Evolutionary conservation across 1,140 invertebrate genomes (phyloP), one percentile per base, ranked within the genome.

Genomic region (Brachionus rubens): DNA sequence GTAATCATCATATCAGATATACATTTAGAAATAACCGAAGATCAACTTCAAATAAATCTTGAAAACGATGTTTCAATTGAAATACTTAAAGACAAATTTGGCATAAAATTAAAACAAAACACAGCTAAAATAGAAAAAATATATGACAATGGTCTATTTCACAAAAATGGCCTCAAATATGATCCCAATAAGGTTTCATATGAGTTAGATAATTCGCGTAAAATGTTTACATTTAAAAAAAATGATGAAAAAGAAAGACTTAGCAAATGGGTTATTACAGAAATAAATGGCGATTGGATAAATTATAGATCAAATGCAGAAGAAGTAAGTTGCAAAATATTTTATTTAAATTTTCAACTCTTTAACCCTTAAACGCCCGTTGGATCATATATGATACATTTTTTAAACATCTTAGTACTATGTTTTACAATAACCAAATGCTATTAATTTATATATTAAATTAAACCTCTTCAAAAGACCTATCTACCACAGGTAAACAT

Each of bases 281-380:
- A 65, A 65, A 65, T 65, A 43, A 65, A 65, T 65, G 40, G 59
- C 19, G 59, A 65, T 46, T 46, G 19, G 9, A 65, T 65, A 21
- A 65, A 65, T 43, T 65, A 65, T 65, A 65, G 59, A 43, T 65
- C 36, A 6, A 43, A 21, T 14, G 59, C 59, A 3, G 59, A 65
- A 43, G 59, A 65, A 10, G 59, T 65, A n/a, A 65, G 5, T 65
- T 10, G 3, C 3, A 46, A 46, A 46, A 46, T 36, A 5, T 36
- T 36, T 36, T 36, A 5, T 36, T 36, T 36, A 36, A 36, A 5
- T 36, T 36, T 36, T 36, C 4, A 36, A 36, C n/a, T n/a, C n/a
- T n/a, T n/a, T n/a, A n/a, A n/a, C n/a, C n/a, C n/a, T n/a, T n/a
- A n/a, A n/a, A n/a, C n/a, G n/a, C n/a, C n/a, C n/a, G n/a, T n/a